These are phyloP conservation scores for Gallinago undulata DNA, from an alignment of 2,113 vertebrate genomes.

Conservation along the genomic window DNA sequence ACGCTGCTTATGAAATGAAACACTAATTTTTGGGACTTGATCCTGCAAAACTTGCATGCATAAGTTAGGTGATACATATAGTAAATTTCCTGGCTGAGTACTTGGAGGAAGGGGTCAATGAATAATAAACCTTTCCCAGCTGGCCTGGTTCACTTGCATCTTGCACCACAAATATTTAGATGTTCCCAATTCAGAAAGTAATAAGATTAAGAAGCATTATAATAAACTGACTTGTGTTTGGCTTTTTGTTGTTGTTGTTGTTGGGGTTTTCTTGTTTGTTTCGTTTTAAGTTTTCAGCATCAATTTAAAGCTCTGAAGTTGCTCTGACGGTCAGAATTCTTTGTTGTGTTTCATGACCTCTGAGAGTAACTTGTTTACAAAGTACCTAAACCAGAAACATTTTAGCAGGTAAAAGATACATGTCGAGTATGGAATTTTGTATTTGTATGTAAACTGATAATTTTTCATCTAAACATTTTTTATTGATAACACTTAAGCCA, in stretches of 20 bases:
- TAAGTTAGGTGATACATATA: background rate
- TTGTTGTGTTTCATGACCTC: background rate
- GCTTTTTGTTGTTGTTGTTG: no score
- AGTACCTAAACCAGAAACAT: background rate
- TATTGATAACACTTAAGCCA: background rate
- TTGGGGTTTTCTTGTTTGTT: background rate
- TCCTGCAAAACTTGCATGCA: background rate
- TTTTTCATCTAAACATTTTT: slow-evolving; percentile 3
- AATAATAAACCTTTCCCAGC: background rate
- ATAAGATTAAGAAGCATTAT: background rate
- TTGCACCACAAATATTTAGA: background rate
- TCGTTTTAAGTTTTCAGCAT: background rate
- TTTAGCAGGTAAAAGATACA: background rate
- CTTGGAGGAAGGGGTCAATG: background rate
- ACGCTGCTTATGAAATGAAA: background rate
- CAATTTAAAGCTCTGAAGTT: background rate
- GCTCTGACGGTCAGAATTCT: background rate
- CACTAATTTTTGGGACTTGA: background rate
- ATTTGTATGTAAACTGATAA: background rate
- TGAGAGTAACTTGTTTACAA: background rate
- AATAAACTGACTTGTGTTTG: background rate
- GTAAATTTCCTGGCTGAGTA: background rate
- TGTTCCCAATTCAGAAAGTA: background rate
- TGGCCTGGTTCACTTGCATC: background rate
- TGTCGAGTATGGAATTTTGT: background rate